These are phyloP conservation scores for Spicauda simplicius DNA, from an alignment of 2,888 invertebrate genomes.

Conservation along the genomic window DNA sequence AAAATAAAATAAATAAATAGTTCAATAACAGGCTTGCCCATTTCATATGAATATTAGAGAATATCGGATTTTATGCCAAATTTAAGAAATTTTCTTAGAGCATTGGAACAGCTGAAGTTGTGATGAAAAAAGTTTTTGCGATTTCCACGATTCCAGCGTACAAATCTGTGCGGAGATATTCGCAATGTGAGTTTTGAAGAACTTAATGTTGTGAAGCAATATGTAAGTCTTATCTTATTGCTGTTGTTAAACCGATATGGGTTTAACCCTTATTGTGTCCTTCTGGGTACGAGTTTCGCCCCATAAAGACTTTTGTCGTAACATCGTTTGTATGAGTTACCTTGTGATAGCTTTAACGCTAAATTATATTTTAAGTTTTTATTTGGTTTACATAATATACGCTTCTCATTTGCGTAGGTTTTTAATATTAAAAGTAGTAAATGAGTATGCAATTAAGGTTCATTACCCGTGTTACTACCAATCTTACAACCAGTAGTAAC, in stretches of 20 bases:
- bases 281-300: no score
- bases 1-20: neutral
- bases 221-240: neutral
- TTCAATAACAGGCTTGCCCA: neutral
- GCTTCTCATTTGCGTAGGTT: no score
- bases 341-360: no score
- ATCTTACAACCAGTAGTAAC: no score
- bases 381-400: no score
- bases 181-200: slow-evolving; percentile 14
- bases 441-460: no score
- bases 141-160: slow-evolving; percentile 18
- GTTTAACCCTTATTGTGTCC: no score
- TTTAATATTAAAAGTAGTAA: no score
- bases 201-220: slow-evolving; percentile 3
- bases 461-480: no score
- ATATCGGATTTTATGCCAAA: slow-evolving; percentile 7
- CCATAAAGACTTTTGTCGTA: no score
- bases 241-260: neutral
- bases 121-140: slow-evolving; percentile 36
- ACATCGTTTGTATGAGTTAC: no score
- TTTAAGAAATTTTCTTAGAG: slow-evolving; percentile 16
- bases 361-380: no score
- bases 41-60: neutral
- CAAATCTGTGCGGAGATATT: slow-evolving; percentile 23
- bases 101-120: slow-evolving; percentile 41